Base-by-base conservation (phyloP, 1,140 invertebrate genomes). In the Episyrphus balteatus region DNA sequence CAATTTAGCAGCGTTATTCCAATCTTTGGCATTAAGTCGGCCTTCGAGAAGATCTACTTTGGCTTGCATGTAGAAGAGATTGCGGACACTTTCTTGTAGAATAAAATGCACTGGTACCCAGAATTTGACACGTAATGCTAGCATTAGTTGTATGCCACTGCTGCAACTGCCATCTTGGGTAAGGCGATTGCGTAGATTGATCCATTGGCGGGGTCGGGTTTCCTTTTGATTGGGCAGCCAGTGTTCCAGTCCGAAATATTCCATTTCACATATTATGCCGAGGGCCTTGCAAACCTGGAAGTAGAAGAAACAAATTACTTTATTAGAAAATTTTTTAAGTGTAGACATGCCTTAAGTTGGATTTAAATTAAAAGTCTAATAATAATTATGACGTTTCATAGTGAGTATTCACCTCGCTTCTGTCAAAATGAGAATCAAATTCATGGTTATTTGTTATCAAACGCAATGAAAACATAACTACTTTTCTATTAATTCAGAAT, bases 31-130 rank as follows among this genome's bases (percentile, higher is more conserved):
- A 12, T 80, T 76, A 11, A 88, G 69, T 43, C 80, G 74, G 1
- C 80, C 82, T 56, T 87, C 82, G 21, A 80, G 69, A 21, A 92
- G 70, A 56, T 88, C 84, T 3, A 81, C 68, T 52, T 80, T 78
- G 1, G 86, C 83, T 64, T 91, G 83, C 18, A 88, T 75, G 60
- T 87, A 92, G 66, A 91, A 91, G 59, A 86, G 78, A 67, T 89
- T 84, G 45, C 85, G 79, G 15, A 86, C 90, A 13, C 80, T 78
- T 60, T 88, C 84, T 68, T 90, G 86, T 37, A 88, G 76, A 42
- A 93, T 75, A 47, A 82, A 76, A 72, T 92, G 88, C 11, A 88
- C 88, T 2, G 86, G 85, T 34, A 92, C 87, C 84, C 86, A 92
- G 73, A 92, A 92, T 65, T 92, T 92, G 18, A 88, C 85, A 58